Conservation (phyloP, 2,888 invertebrate genomes). For the Caenorhabditis sp. region DNA sequence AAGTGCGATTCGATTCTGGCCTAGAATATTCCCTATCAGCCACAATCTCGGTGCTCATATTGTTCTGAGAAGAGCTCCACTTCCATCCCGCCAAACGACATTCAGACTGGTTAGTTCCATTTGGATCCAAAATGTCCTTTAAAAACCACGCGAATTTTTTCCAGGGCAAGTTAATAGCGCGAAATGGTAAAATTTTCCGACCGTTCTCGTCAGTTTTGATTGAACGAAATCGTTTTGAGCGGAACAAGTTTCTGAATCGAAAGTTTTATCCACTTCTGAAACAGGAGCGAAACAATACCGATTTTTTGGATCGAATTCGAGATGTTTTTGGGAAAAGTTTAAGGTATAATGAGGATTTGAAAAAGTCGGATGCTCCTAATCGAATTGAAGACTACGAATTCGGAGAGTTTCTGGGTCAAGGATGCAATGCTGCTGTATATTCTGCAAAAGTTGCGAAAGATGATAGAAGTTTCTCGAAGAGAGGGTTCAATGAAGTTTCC, state of each 20-base stretch:
- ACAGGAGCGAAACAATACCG: constrained; percentile 14
- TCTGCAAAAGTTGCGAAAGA: constrained; percentile 39
- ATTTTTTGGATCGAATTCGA: constrained; percentile 48
- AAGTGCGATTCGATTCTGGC: constrained; percentile 3
- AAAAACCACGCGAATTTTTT: neutral
- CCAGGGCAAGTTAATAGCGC: constrained; percentile 35
- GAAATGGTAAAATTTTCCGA: constrained; percentile 39
- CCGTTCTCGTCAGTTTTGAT: constrained; percentile 49
- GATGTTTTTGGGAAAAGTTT: constrained; percentile 52
- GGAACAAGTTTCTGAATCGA: constrained; percentile 11
- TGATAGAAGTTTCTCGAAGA: neutral
- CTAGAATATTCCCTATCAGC: constrained; percentile 26
- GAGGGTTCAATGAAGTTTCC: constrained; percentile 32
- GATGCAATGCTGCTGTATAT: constrained; percentile 69
- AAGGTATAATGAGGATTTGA: constrained; percentile 61
- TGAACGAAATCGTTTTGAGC: constrained; percentile 34
- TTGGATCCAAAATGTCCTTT: neutral
- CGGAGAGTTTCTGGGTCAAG: constrained; percentile 64
- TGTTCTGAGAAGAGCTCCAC: constrained; percentile 12
- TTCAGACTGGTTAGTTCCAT: constrained; percentile 15
- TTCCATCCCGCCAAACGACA: constrained; percentile 6
- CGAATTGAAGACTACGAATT: constrained; percentile 64
- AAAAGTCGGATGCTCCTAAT: constrained; percentile 46
- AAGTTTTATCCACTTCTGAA: constrained; percentile 17
- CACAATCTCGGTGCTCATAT: constrained; percentile 32